Evolutionary conservation across 2,888 invertebrate genomes (phyloP).

Genomic region (Chydorus sphaericus): DNA sequence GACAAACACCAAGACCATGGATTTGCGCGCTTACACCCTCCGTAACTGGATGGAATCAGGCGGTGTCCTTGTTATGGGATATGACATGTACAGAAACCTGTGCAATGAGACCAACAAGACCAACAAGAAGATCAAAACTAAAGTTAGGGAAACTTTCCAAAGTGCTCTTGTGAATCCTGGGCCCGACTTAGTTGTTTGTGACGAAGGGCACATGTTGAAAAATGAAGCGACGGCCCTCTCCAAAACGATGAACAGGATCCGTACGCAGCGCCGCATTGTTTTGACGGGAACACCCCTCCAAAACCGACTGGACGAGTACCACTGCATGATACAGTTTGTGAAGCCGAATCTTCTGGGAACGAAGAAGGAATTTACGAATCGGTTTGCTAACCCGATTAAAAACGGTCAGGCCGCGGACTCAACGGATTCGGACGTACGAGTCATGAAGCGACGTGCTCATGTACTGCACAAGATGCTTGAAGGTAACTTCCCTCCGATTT

Average conservation of each 20-base stretch:
- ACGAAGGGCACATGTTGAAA: constrained; percentile 93
- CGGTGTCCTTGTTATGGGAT: constrained; percentile 85
- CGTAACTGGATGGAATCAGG: constrained; percentile 67
- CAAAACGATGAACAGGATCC: constrained; percentile 69
- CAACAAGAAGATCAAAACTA: constrained; percentile 45
- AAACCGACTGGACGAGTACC: constrained; percentile 90
- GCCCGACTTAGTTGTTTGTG: constrained; percentile 81
- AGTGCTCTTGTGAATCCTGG: constrained; percentile 53
- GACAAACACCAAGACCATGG: constrained; percentile 40
- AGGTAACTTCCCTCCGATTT: constrained; percentile 37
- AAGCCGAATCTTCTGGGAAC: constrained; percentile 80
- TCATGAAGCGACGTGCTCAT: constrained; percentile 91
- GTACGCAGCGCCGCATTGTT: constrained; percentile 73
- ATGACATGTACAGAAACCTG: constrained; percentile 86
- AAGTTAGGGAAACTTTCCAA: constrained; percentile 52
- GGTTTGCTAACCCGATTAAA: constrained; percentile 92
- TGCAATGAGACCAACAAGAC: constrained; percentile 32
- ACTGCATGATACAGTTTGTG: constrained; percentile 97
- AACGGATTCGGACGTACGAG: constrained; percentile 69
- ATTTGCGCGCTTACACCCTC: constrained; percentile 50
- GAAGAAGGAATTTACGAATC: constrained; percentile 80
- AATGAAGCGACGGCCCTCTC: constrained; percentile 82
- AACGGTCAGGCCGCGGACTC: constrained; percentile 95
- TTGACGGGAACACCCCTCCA: constrained; percentile 96
- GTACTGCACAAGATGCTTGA: constrained; percentile 87